A percentile compares a stretch with the other conserved stretches of the same genome.
These are phyloP conservation scores for Nasonia longicornis DNA, from an alignment of 1,140 invertebrate genomes.

Conservation along the genomic window DNA sequence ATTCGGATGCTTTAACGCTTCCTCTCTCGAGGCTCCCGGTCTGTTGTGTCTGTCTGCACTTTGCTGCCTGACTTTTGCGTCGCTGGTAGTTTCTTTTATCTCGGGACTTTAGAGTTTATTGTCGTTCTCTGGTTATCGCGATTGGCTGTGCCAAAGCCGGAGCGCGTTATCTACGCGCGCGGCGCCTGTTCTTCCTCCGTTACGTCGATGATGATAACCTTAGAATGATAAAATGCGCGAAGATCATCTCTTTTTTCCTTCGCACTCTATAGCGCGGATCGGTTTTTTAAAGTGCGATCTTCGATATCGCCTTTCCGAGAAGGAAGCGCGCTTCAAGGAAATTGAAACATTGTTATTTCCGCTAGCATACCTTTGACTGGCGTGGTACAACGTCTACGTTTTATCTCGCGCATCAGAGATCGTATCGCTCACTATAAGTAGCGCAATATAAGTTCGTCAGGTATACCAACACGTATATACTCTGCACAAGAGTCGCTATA, in stretches of 20 bases:
- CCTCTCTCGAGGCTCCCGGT: background rate
- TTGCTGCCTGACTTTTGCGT: background rate
- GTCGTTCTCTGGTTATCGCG: background rate
- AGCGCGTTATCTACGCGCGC: constrained; percentile 25
- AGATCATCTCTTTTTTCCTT: no score
- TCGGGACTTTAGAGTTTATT: background rate
- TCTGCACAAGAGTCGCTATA: no score
- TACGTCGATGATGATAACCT: background rate
- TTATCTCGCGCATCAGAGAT: no score
- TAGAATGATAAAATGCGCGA: background rate
- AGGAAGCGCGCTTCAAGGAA: no score
- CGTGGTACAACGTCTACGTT: no score
- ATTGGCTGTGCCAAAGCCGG: background rate
- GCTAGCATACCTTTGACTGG: no score
- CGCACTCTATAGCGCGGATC: no score
- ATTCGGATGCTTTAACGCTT: background rate
- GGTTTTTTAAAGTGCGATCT: background rate
- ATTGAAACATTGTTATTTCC: no score
- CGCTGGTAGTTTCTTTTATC: background rate
- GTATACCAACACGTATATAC: no score
- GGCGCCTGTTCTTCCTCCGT: background rate
- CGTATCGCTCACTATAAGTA: no score
- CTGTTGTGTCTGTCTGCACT: background rate
- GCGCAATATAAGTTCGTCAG: no score
- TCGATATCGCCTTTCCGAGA: no score